These are phyloP conservation scores for Excalfactoria chinensis DNA, from an alignment of 2,113 vertebrate genomes.

Conservation along the genomic window DNA sequence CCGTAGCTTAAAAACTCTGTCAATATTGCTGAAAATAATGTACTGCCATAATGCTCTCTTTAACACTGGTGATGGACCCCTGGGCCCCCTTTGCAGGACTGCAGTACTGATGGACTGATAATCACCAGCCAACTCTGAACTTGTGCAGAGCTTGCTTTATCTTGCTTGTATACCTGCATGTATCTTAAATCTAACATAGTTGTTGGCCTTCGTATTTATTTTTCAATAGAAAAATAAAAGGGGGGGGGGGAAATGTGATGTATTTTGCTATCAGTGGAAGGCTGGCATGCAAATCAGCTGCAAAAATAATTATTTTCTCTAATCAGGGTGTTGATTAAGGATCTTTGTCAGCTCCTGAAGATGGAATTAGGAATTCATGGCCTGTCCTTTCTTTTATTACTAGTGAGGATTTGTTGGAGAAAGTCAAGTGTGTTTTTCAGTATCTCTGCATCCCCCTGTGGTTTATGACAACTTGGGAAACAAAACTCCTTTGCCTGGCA, in stretches of 20 bases:
- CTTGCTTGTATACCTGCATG: no score
- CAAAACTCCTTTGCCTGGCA: background rate
- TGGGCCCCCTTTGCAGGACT: background rate
- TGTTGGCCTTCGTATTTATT: background rate
- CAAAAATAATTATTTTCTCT: background rate
- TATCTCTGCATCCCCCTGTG: background rate
- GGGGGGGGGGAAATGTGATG: background rate
- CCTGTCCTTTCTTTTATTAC: background rate
- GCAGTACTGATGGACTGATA: background rate
- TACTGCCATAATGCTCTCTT: background rate
- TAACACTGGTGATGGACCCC: background rate
- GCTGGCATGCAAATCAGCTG: constrained; percentile 5
- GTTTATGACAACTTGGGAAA: background rate
- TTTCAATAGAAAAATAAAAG: background rate
- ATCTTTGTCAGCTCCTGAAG: background rate
- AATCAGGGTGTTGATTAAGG: constrained; percentile 46
- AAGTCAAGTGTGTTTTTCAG: background rate
- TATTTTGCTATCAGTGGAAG: background rate
- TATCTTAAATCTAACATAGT: accelerated
- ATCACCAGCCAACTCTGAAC: background rate
- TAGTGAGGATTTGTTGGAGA: background rate
- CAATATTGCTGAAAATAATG: background rate
- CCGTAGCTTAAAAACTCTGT: background rate
- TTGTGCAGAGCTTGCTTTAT: background rate
- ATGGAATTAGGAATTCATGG: background rate